phyloP scores from a whole-genome alignment of 2,113 vertebrate genomes.

The Mirounga angustirostris region DNA sequence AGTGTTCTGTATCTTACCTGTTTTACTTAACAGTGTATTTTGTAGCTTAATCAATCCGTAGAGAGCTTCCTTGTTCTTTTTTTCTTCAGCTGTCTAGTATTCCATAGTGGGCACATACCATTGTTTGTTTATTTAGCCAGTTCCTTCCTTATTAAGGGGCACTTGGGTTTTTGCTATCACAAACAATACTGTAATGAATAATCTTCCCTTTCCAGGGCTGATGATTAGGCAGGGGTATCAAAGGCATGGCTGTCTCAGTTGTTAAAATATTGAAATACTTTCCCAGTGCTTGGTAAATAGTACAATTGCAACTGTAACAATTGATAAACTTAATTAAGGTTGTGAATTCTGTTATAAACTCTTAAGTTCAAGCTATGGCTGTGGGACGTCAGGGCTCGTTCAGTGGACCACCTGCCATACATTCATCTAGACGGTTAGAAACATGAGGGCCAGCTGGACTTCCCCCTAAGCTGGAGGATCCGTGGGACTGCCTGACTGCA shows the following conservation, averaged over 20 bases:
- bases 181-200: not conserved
- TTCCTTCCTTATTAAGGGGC: not conserved
- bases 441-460: not conserved
- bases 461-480: not conserved
- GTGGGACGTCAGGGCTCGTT: not conserved
- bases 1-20: not conserved
- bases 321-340: not conserved
- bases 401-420: not conserved
- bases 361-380: not conserved
- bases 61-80: not conserved
- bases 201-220: not conserved
- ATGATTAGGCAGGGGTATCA: not conserved
- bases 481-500: not conserved
- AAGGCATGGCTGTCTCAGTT: not conserved
- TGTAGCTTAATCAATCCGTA: not conserved
- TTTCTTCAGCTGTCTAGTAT: not conserved
- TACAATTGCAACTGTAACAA: not conserved
- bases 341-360: not conserved
- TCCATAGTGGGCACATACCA: not conserved
- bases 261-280: slow-evolving; percentile 18
- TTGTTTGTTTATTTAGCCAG: not conserved
- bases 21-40: not conserved
- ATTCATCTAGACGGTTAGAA: not conserved
- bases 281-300: not conserved
- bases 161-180: not conserved